Conservation (phyloP, 2,113 vertebrate genomes). For the Callocephalon fimbriatum region DNA sequence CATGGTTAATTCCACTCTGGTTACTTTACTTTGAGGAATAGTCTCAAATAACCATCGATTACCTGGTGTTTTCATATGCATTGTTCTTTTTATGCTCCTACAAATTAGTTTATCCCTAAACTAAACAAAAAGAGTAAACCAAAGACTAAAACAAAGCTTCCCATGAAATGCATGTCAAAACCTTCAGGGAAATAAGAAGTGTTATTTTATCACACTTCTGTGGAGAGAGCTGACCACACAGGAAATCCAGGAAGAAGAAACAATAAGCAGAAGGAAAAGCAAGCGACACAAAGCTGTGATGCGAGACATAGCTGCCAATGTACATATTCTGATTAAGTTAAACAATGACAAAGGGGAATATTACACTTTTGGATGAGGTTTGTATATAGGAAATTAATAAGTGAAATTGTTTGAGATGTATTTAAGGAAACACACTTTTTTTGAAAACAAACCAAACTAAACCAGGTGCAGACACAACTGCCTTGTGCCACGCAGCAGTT, state of each 20-base stretch:
- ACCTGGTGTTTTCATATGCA: neutral
- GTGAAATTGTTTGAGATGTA: neutral
- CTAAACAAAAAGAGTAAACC: neutral
- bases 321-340: neutral
- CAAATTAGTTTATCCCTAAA: neutral
- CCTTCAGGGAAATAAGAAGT: neutral
- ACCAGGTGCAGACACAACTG: neutral
- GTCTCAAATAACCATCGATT: neutral
- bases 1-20: neutral
- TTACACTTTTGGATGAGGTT: neutral
- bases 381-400: neutral
- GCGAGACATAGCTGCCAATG: neutral
- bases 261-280: constrained; percentile 17
- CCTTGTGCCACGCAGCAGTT: neutral
- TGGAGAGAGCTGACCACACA: neutral
- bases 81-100: neutral
- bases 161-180: neutral
- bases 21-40: neutral
- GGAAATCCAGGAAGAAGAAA: constrained; percentile 20
- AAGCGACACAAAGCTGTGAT: neutral
- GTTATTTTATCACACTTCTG: constrained; percentile 4
- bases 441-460: too few relatives aligned
- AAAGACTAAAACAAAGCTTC: neutral
- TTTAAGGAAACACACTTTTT: neutral
- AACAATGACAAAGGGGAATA: neutral